phyloP scores from a whole-genome alignment of 2,888 invertebrate genomes.

The Drosophila barbarae region DNA sequence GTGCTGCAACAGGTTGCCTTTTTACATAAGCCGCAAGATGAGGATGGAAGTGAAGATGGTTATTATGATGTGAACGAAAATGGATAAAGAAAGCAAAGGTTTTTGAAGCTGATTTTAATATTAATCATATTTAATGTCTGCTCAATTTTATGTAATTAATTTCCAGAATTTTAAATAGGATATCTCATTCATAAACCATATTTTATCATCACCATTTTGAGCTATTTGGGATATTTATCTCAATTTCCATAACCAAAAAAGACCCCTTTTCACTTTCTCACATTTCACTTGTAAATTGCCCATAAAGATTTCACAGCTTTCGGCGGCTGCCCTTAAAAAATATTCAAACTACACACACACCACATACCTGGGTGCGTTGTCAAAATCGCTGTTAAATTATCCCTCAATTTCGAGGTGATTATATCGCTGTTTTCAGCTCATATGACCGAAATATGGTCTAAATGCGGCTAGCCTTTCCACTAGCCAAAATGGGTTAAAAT shows the following conservation, averaged over 20 bases:
- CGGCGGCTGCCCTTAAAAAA: slow-evolving; percentile 4
- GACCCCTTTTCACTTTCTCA: slow-evolving; percentile 56
- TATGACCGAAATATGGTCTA: slow-evolving; percentile 13
- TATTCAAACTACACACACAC: slow-evolving; percentile 15
- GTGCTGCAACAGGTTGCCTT: slow-evolving; percentile 16
- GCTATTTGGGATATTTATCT: slow-evolving; percentile 14
- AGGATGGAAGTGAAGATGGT: slow-evolving; percentile 1
- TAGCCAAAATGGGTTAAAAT: slow-evolving; percentile 23
- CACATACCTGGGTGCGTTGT: slow-evolving; percentile 23
- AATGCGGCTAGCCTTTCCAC: background rate
- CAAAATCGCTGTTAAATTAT: slow-evolving; percentile 16
- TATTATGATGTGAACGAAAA: background rate
- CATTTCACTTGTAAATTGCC: slow-evolving; percentile 52
- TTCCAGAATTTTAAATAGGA: background rate
- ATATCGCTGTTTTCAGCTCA: slow-evolving; percentile 40
- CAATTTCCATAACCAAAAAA: slow-evolving; percentile 16
- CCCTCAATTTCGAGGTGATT: slow-evolving; percentile 28
- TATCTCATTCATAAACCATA: background rate
- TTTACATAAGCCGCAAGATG: slow-evolving; percentile 26
- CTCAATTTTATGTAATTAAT: background rate
- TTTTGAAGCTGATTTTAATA: too few relatives aligned
- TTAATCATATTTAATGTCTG: background rate
- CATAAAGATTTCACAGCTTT: slow-evolving; percentile 18
- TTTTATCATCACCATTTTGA: background rate
- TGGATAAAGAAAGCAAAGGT: background rate